Evolutionary conservation across 2,113 vertebrate species (phyloP).

Genomic region (Todiramphus chloris): DNA sequence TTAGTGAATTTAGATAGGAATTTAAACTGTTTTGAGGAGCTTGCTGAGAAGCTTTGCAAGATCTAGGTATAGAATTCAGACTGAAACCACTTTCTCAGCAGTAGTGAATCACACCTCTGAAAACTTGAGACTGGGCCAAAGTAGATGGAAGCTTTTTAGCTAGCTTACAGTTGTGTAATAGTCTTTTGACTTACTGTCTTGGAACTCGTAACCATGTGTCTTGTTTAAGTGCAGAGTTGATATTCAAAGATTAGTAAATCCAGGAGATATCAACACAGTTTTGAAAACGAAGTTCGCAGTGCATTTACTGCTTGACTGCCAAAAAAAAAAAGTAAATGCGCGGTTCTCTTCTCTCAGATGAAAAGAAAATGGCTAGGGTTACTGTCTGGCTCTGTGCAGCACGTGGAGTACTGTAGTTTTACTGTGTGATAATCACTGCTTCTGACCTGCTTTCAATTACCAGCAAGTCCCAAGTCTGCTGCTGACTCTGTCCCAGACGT

Average conservation of each 20-base stretch:
- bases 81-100: slow-evolving; percentile 21
- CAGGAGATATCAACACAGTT: slow-evolving; percentile 20
- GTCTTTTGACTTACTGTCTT: slow-evolving; percentile 27
- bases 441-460: slow-evolving; percentile 65
- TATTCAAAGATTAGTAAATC: slow-evolving; percentile 51
- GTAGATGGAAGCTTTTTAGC: not conserved
- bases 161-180: not conserved
- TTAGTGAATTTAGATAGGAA: slow-evolving; percentile 6
- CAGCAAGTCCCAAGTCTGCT: slow-evolving; percentile 10
- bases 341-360: not conserved
- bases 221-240: slow-evolving; percentile 9
- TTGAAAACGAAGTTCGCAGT: slow-evolving; percentile 12
- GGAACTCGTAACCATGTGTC: not conserved
- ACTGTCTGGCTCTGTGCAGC: slow-evolving; percentile 22
- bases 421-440: slow-evolving; percentile 34
- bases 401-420: slow-evolving; percentile 24
- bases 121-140: not conserved
- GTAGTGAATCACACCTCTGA: not conserved
- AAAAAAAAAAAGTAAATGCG: not conserved
- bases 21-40: slow-evolving; percentile 13
- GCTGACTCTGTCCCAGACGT: not conserved
- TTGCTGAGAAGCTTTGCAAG: slow-evolving; percentile 4
- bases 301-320: not conserved
- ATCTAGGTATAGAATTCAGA: not conserved
- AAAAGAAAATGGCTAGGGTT: slow-evolving; percentile 44